Percentiles rank a stretch among this genome's conserved stretches.
Conservation (phyloP, 2,888 invertebrate genomes). For the Pilophorus perplexus region DNA sequence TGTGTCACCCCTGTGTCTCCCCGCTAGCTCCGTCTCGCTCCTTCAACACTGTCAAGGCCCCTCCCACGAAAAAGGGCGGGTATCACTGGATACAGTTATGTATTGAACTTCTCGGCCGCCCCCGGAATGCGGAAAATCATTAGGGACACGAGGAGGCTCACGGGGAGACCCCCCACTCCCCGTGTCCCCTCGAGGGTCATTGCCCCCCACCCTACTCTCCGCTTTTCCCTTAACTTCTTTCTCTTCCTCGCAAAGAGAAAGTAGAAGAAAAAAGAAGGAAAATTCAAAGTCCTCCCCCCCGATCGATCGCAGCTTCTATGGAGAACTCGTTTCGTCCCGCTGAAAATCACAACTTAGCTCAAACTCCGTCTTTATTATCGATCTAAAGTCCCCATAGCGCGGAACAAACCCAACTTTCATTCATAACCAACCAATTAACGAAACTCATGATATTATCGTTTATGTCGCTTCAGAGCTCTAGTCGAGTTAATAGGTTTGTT, state of each 20-base stretch:
- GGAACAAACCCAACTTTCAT: too few species aligned
- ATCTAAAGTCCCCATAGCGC: too few species aligned
- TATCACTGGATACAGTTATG: slow-evolving; percentile 21
- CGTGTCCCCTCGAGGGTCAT: too few species aligned
- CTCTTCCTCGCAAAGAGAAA: neutral
- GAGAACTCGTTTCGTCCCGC: too few species aligned
- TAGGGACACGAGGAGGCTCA: slow-evolving; percentile 4
- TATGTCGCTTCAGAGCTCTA: too few species aligned
- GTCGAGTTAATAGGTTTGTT: too few species aligned
- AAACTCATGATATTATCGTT: too few species aligned
- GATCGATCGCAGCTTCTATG: slow-evolving; percentile 24
- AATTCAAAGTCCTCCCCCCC: slow-evolving; percentile 7
- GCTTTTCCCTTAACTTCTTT: neutral
- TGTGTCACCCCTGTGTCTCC: slow-evolving; percentile 12
- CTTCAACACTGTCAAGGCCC: slow-evolving; percentile 13
- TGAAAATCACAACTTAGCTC: too few species aligned
- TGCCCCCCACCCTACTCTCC: neutral
- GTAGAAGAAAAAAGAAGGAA: neutral
- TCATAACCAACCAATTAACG: too few species aligned
- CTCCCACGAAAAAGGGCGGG: slow-evolving; percentile 36
- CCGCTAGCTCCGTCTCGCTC: neutral
- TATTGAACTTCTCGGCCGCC: slow-evolving; percentile 1
- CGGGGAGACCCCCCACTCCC: neutral
- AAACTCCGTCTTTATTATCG: too few species aligned
- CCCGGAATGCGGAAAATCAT: slow-evolving; percentile 30